Evolutionary conservation across 2,797 vertebrate species (phyloP).

Genomic region (Enteromius radiatus): DNA sequence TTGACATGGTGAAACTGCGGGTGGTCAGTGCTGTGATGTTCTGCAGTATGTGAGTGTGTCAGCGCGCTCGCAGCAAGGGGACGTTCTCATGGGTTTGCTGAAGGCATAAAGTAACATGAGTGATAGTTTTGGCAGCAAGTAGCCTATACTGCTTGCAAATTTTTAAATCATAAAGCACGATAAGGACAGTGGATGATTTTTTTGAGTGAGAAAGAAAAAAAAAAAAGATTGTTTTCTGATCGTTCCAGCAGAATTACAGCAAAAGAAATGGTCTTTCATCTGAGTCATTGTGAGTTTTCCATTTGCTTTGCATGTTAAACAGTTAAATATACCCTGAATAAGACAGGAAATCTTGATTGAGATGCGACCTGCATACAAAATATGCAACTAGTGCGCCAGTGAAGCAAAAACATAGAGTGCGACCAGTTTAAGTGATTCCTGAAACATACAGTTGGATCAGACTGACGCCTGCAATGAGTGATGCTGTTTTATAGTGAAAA

Average conservation of each 20-base stretch:
- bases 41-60: conserved; percentile 23
- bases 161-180: not conserved
- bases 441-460: not conserved
- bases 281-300: not conserved
- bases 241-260: not conserved
- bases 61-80: not conserved
- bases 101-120: conserved; percentile 19
- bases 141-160: conserved; percentile 1
- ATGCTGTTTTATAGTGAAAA: not conserved
- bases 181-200: not conserved
- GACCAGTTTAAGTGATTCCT: not conserved
- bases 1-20: conserved; percentile 59
- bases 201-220: not conserved
- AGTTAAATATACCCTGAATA: not conserved
- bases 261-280: not conserved
- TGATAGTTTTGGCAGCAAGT: conserved; percentile 6
- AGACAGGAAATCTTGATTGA: not conserved
- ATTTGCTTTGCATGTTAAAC: not conserved
- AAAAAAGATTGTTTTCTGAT: not conserved
- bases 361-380: not conserved
- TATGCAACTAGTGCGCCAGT: not conserved
- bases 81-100: conserved; percentile 19
- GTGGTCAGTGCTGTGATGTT: conserved; percentile 49
- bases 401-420: not conserved
- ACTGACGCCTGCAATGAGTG: not conserved